Percentiles rank a stretch among this genome's conserved stretches.
phyloP scores from a whole-genome alignment of 2,888 invertebrate genomes.

The Carterocephalus palaemon region DNA sequence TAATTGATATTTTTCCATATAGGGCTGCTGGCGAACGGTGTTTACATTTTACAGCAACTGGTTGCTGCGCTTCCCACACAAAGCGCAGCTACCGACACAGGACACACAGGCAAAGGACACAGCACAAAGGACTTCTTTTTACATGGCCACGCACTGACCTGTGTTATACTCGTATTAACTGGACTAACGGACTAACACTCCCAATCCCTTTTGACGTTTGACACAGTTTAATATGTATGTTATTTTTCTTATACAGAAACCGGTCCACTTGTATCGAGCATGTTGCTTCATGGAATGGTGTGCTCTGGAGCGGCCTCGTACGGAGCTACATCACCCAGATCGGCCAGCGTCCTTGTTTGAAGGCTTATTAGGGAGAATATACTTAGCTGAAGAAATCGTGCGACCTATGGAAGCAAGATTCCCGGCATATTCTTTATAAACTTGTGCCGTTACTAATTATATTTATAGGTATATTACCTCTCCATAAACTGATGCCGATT shows the following conservation, averaged over 20 bases:
- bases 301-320: conserved; percentile 82
- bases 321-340: conserved; percentile 86
- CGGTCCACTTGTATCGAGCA: conserved; percentile 85
- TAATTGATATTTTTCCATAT: background rate
- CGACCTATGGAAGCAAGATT: conserved; percentile 83
- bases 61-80: too few species aligned
- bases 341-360: conserved; percentile 91
- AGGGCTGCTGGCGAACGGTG: background rate
- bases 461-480: too few species aligned
- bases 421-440: conserved; percentile 82
- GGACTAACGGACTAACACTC: background rate
- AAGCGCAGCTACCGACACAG: too few species aligned
- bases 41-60: too few species aligned
- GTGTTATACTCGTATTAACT: too few species aligned
- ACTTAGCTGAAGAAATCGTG: conserved; percentile 84
- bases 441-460: background rate
- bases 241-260: too few species aligned
- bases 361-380: conserved; percentile 88
- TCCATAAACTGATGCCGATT: too few species aligned
- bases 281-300: conserved; percentile 91
- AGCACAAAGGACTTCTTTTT: too few species aligned
- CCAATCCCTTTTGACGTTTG: too few species aligned
- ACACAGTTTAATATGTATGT: too few species aligned
- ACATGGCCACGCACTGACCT: too few species aligned
- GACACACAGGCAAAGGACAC: too few species aligned